Evolutionary conservation across 53 echinoderm and acorn worm species (phyloP), one percentile per base, ranked within the genome.

Genomic region (Apostichopus leukothele): DNA sequence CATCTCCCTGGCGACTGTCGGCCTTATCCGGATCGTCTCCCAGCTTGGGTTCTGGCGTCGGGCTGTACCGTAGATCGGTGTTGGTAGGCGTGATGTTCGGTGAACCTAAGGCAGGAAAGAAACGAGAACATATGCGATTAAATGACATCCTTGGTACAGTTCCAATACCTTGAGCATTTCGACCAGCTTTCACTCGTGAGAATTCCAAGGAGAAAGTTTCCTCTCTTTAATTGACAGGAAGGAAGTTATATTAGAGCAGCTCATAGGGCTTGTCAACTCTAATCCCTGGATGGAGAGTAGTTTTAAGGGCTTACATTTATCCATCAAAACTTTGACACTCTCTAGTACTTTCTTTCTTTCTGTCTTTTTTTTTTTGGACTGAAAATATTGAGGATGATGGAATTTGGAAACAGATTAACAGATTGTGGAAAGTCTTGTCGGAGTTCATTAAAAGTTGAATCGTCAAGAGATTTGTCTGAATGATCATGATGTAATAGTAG

Each of bases 91-190:
- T 79, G 79, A 79, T 19, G 16, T n/a, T 79, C 13, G 79, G 79
- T 16, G 79, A 52, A 79, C 79, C 79, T 79, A 50, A 79, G 51
- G 4, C 51, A 79, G 79, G 79, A 51, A 79, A 79, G 39, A 19
- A 53, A 50, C 51, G 20, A 53, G 51, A n/a, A 79, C 53, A n/a
- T 50, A 51, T 63, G 63, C 11, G 14, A 63, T 39, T 39, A 39
- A 63, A 63, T 63, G 63, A 6, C 3, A 63, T 63, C 12, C 63
- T 8, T 0, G 12, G 12, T 63, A 63, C 0, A 0, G 63, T 63
- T 39, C 39, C 39, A 39, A 39, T 13, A 16, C 8, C 63, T 8
- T 16, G 9, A 13, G 63, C 16, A 63, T 63, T 63, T 63, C 11
- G 16, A 63, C 4, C 63, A 4, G 9, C 8, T 13, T 11, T 13